Evolutionary conservation across 2,113 vertebrate genomes (phyloP), one percentile per base, ranked within the genome.

Genomic region (Dipodomys ordii): DNA sequence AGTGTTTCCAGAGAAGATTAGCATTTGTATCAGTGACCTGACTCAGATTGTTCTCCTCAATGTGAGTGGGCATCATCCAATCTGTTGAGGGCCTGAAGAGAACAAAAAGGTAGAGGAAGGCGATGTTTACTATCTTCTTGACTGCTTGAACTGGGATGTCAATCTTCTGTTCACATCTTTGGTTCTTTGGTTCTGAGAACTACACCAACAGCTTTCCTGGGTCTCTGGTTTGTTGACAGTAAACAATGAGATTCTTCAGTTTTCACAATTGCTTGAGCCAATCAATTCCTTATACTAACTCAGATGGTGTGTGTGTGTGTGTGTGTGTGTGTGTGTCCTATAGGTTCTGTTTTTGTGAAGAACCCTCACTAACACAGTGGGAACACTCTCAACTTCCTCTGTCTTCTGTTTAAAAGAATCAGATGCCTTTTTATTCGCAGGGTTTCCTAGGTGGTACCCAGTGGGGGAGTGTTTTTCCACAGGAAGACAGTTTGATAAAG

Each of bases 331-430:
- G 16, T 30, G 77, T 82, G 35, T n/a, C 28, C 23, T 53, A 8
- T 7, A 11, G 1, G 10, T 35, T 76, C 71, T 77, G 39, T 62
- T 83, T 71, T 53, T n/a, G 28, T 53, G 23, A 27, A 72, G 20
- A 72, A 23, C 27, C 16, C 72, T 46, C 10, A n/a, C 28, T 64
- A 39, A 83, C 7, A 77, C 20, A 77, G 39, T 69, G 74, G 30
- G 25, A 46, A 64, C 78, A 32, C 39, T 83, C 19, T n/a, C 83
- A 67, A 74, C 68, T 73, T 81, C 44, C 80, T 88, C 19, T 65
- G 30, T 30, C n/a, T 87, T 44, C 64, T 90, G 30, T 53, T 39
- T 11, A 60, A 78, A 28, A 12, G 39, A 62, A 6, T 77, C 49
- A n/a, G 6, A 67, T 1, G 2, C 9, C 6, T 1, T 1, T 16